Evolutionary conservation across 2,797 vertebrate genomes (phyloP).

Genomic region (Falco cherrug): DNA sequence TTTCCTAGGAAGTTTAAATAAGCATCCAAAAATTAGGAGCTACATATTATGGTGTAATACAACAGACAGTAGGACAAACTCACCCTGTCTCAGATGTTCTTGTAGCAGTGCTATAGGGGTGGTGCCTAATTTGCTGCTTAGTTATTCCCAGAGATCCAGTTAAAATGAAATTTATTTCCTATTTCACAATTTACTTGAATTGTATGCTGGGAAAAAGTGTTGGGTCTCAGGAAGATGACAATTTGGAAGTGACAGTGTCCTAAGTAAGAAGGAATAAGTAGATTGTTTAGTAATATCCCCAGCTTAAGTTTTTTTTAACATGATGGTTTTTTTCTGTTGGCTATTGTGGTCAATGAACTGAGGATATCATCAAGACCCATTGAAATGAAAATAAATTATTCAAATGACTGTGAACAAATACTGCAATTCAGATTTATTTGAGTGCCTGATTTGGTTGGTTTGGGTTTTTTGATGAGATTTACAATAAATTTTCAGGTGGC

Average conservation of each 20-base stretch:
- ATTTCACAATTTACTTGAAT: background rate
- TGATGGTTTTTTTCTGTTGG: background rate
- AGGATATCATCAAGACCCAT: background rate
- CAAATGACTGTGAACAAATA: background rate
- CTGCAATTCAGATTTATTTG: background rate
- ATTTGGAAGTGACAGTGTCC: background rate
- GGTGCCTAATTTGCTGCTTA: background rate
- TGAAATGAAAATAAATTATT: background rate
- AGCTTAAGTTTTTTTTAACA: background rate
- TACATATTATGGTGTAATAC: background rate
- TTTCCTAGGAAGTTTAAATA: background rate
- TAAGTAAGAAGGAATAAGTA: background rate
- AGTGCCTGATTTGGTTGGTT: background rate
- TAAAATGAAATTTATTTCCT: background rate
- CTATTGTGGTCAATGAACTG: background rate
- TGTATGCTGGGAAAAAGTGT: background rate
- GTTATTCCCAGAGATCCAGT: background rate
- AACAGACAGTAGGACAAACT: background rate
- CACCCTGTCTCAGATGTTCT: fast-evolving
- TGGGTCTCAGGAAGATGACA: background rate
- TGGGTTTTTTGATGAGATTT: background rate
- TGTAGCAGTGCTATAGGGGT: background rate
- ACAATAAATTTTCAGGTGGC: background rate
- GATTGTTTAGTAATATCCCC: background rate
- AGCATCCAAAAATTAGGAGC: background rate